Base-by-base conservation (phyloP, 2,797 vertebrate species). In the Hypotaenidia philippensis region DNA sequence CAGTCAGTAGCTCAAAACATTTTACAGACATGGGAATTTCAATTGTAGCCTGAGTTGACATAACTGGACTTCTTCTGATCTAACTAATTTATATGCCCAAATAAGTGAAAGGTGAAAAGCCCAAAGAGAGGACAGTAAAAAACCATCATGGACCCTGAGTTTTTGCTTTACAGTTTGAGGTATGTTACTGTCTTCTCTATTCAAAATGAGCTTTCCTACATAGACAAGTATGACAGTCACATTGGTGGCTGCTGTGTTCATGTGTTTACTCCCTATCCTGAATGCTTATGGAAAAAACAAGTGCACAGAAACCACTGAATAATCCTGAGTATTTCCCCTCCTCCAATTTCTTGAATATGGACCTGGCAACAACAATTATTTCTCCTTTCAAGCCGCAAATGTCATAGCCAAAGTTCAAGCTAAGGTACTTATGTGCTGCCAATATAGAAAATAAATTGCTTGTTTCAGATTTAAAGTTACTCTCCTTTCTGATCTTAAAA, bases 121-220 rank as follows among this genome's bases (percentile, higher is more conserved):
- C 52, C 83, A 44, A 70, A 64, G 27, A 77, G 1, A 40, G 20
- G 56, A 6, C 13, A 77, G 69, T 25, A 90, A 74, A 70, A 86
- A 68, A 7, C 11, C 8, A 40, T n/a, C 27, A 50, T 1, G 3
- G 13, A 66, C 52, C 14, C 44, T 0, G 0, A 72, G 22, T 59
- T 45, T 19, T 84, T 88, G 29, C 63, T 80, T 87, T 32, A 41
- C 14, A 47, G 3, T 32, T 36, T 32, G 49, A 95, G 9, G 8
- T 74, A 56, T 6, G 7, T 47, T 77, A 66, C 21, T 80, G 18
- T 19, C 87, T 80, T 31, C 36, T 68, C 26, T 74, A 16, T 29
- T 59, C 44, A 52, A 55, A 72, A 40, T 11, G 26, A 85, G 0
- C 10, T 80, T 74, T 63, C 16, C 27, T 34, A 5, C 11, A 31